Evolutionary conservation across 2,888 invertebrate species (phyloP).

Genomic region (Melanostoma scalare): DNA sequence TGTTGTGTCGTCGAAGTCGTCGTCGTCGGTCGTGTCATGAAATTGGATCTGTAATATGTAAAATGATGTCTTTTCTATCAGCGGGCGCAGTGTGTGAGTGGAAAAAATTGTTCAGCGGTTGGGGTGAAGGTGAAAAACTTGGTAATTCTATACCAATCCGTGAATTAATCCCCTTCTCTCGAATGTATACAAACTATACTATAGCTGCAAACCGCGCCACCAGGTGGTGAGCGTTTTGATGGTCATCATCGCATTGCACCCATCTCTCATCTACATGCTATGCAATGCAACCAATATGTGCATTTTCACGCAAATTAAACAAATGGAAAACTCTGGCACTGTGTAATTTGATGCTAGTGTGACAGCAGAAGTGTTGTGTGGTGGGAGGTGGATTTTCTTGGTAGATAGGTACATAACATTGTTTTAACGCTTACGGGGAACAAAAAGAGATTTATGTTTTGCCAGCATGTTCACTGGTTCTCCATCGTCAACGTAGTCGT

Average conservation of each 20-base stretch:
- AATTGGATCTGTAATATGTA: constrained; percentile 65
- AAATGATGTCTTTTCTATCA: constrained; percentile 55
- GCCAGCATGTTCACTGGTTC: constrained; percentile 42
- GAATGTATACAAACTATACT: neutral
- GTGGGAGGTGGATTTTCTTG: constrained; percentile 50
- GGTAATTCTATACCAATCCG: constrained; percentile 62
- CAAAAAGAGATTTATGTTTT: constrained; percentile 50
- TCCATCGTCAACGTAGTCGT: constrained; percentile 12
- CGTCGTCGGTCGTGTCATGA: constrained; percentile 43
- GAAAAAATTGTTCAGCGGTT: constrained; percentile 64
- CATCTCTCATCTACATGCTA: constrained; percentile 28
- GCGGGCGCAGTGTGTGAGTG: constrained; percentile 39
- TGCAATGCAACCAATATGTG: constrained; percentile 43
- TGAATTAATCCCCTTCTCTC: constrained; percentile 50
- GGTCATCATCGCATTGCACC: constrained; percentile 64
- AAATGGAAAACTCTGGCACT: constrained; percentile 54
- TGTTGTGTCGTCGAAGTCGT: neutral
- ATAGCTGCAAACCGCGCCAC: constrained; percentile 29
- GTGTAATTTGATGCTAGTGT: constrained; percentile 54
- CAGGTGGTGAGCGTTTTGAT: constrained; percentile 62
- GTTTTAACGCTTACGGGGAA: constrained; percentile 4
- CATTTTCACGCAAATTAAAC: constrained; percentile 70
- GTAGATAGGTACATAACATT: constrained; percentile 25
- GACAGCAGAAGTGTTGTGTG: constrained; percentile 32
- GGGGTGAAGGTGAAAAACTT: constrained; percentile 71